Base-by-base conservation (phyloP, 2,888 invertebrate genomes). In the Harmothoe impar region DNA sequence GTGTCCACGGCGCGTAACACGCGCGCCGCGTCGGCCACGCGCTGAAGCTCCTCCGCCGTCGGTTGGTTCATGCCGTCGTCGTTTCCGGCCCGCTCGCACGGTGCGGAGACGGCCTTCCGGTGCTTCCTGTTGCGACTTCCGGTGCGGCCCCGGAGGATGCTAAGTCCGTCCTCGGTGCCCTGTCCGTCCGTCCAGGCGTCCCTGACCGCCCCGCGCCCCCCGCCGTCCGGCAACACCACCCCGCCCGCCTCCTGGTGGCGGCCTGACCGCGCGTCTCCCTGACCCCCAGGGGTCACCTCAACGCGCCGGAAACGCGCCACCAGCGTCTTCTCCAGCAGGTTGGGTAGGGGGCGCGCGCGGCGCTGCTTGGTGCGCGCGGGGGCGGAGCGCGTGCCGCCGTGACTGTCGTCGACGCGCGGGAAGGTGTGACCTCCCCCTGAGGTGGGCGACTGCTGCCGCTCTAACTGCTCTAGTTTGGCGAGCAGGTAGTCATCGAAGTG, bases 401-500 rank as follows among this genome's bases (percentile, higher is more conserved):
- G 3, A 20, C 78, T 78, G 31, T 20, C 31, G 43, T 43, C 51
- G 23, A 51, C 84, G n/a, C 23, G 84, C 15, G 52, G 54, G 33
- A 52, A 23, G 15, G 86, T 54, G 54, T 33, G 52, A n/a, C n/a
- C n/a, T 0, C 54, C 29, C 3, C 25, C 52, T 15, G 54, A 54
- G 17, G 12, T 23, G 20, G 52, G 52, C 29, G 54, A 29, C 54
- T 52, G 25, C 54, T 86, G 29, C 29, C 29, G 33, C 12, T 86
- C 86, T 0, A 86, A 52, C 52, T 56, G 86, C 52, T 56, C 54
- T 29, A 86, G 54, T 52, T 86, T 52, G 54, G 52, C 52, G 54
- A 86, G 56, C 86, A 86, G 86, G 86, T 86, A 86, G 29, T 86
- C 54, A 23, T 86, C 86, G 56, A 86, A 86, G 29, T 52, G 86